Evolutionary conservation across 2,113 vertebrate species (phyloP), one percentile per base, ranked within the genome.

Genomic region (Scatophagus argus): DNA sequence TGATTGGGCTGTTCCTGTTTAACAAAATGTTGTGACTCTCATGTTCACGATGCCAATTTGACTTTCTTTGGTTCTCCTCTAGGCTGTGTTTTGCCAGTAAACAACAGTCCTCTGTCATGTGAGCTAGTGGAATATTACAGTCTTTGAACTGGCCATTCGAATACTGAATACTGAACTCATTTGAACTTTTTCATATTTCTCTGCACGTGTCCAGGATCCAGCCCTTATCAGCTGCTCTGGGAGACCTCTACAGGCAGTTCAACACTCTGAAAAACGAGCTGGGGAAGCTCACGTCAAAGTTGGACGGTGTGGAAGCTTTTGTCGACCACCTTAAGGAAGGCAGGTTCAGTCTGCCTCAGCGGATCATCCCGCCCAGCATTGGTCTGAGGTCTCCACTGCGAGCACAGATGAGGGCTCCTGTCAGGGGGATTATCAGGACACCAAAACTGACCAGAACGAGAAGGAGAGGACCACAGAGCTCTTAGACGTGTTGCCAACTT

Each of bases 161-260:
- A 55, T 0, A 21, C 36, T 74, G 36, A 58, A 74, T 4, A 5
- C 46, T 71, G 65, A 44, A 19, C 29, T 69, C 1, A 19, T 25
- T 71, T 60, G 21, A 13, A 8, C n/a, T 77, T 63, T 64, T 27
- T 7, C 63, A 47, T 21, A 36, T 73, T 3, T 77, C 16, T 74
- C 21, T 59, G 17, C 16, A 4, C 51, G 12, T 54, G 5, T 58
- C 2, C 87, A 96, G 96, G 92, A 96, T 97, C 61, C 93, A 89
- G 29, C 83, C 95, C 7, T 94, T 97, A 16, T 97, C 95, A 2
- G 92, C 94, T 0, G 96, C 96, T 0, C 89, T 96, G 54, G 93
- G 94, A 11, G 95, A 95, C n/a, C 94, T 97, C 25, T 96, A 97
- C 82, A 91, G 63, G 70, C 95, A 96, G 74, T 96, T 97, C 58